phyloP scores from a whole-genome alignment of 2,888 invertebrate species.

The Drosophila subquinaria region DNA sequence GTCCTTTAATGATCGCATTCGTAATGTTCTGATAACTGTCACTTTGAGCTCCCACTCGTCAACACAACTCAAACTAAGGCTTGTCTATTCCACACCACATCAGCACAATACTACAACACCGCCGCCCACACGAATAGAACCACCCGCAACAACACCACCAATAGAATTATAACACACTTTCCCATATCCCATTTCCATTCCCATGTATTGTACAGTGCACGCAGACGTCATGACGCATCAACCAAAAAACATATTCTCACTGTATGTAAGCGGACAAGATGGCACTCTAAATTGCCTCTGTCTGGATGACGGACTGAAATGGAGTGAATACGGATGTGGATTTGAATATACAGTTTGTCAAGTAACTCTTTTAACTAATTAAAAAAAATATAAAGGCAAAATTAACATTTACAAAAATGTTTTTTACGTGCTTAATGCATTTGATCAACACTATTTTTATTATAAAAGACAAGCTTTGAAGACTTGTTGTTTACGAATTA shows the following conservation, averaged over 20 bases:
- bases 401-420: no score
- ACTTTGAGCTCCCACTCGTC: constrained; percentile 25
- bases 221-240: constrained; percentile 62
- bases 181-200: background rate
- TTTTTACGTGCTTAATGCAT: no score
- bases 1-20: constrained; percentile 73
- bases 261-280: constrained; percentile 18
- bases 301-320: constrained; percentile 6
- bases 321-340: background rate
- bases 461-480: no score
- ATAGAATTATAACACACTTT: background rate
- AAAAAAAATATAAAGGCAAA: no score
- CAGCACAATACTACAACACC: background rate
- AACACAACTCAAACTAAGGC: background rate
- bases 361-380: background rate
- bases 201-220: constrained; percentile 28
- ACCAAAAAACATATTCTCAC: constrained; percentile 13
- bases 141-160: constrained; percentile 1
- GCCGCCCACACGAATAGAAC: background rate
- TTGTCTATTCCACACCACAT: constrained; percentile 11
- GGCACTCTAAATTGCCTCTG: constrained; percentile 54
- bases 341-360: background rate
- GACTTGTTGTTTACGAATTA: no score
- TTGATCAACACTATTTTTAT: no score
- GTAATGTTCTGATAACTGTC: constrained; percentile 67